Conservation (phyloP, 2,113 vertebrate genomes). For the Notiomystis cincta region DNA sequence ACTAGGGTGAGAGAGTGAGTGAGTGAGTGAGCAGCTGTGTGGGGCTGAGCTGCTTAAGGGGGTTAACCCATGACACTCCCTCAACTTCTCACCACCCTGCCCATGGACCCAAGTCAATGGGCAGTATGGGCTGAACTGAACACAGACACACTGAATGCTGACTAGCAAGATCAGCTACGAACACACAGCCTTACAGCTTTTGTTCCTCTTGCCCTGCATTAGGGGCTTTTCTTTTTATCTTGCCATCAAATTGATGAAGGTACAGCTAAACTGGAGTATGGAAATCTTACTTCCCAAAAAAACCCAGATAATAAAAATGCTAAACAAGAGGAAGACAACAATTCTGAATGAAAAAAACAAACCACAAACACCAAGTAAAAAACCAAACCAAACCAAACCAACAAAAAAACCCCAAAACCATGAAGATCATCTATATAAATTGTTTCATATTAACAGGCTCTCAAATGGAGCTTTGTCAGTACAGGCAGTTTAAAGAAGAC, state of each 20-base stretch:
- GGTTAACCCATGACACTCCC: background rate
- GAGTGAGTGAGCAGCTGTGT: background rate
- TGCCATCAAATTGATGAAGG: background rate
- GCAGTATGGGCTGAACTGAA: background rate
- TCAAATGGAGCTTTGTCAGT: background rate
- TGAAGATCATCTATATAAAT: background rate
- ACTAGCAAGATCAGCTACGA: background rate
- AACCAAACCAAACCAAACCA: background rate
- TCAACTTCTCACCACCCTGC: background rate
- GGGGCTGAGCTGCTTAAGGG: background rate
- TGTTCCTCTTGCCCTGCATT: background rate
- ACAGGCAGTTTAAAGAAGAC: background rate
- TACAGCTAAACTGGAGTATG: background rate
- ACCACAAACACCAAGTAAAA: background rate
- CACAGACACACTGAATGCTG: background rate
- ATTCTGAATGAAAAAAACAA: background rate
- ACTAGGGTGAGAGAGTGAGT: background rate
- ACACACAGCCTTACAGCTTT: background rate
- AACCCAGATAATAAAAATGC: background rate
- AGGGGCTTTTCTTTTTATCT: background rate
- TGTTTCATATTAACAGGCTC: background rate
- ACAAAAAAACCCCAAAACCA: fast-evolving
- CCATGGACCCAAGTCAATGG: background rate
- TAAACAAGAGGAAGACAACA: background rate
- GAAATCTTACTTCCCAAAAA: background rate